A percentile compares a stretch with the other conserved stretches of the same genome.
Evolutionary conservation across 2,113 vertebrate species (phyloP).

Genomic region (Motacilla alba): DNA sequence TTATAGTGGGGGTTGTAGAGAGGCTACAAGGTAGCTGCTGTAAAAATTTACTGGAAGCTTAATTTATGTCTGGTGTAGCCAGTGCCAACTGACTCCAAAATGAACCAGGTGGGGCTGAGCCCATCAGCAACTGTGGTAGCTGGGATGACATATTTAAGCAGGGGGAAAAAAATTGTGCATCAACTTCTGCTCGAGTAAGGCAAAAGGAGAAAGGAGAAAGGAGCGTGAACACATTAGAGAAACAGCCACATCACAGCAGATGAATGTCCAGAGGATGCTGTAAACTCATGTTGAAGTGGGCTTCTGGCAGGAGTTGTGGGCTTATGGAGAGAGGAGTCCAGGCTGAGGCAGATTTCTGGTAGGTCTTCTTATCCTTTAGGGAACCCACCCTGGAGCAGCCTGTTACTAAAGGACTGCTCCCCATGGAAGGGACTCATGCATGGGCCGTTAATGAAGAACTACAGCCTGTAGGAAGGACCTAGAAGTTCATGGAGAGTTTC

Average conservation of each 20-base stretch:
- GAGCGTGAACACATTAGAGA: neutral
- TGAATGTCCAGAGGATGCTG: too few relatives aligned
- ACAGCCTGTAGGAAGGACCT: neutral
- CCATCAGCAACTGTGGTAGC: neutral
- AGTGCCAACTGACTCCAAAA: neutral
- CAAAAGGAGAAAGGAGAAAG: neutral
- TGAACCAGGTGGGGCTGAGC: rapidly evolving
- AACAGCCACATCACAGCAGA: neutral
- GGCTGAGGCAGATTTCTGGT: rapidly evolving
- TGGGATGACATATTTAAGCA: neutral
- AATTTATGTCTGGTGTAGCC: neutral
- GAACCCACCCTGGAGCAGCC: neutral
- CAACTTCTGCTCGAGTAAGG: neutral
- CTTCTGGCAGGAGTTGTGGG: neutral
- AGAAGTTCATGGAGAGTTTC: neutral
- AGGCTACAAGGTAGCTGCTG: neutral
- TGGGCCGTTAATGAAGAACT: neutral
- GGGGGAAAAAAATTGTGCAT: rapidly evolving
- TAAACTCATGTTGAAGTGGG: neutral
- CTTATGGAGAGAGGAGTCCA: too few relatives aligned
- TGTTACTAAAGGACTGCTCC: neutral
- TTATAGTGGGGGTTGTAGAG: too few relatives aligned
- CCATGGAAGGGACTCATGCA: neutral
- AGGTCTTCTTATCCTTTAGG: neutral
- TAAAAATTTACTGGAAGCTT: neutral